Evolutionary conservation across 2,888 invertebrate genomes (phyloP), one percentile per base, ranked within the genome.

Genomic region (Rugalucina vietnamica): DNA sequence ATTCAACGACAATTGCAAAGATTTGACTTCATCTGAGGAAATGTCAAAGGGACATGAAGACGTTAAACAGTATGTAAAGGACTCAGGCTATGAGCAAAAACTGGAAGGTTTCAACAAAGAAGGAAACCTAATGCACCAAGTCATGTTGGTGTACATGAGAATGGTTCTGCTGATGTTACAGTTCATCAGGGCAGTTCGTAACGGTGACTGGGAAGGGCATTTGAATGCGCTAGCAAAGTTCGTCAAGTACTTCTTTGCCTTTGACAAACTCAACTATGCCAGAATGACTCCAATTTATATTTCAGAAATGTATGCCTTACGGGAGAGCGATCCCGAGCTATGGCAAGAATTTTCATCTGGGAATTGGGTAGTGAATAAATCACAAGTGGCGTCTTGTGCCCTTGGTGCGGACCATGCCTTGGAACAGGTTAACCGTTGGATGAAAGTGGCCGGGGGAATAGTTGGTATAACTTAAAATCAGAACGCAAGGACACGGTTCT

Each of bases 311-410:
- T 29, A 24, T 14, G 21, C 73, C 21, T 14, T 69, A 12, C 8
- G 65, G 69, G 34, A 73, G n/a, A 29, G 5, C 2, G 65, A 70
- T 18, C 69, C 75, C 18, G 49, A 50, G 10, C 34, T 75, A 5
- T 80, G 70, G 50, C 21, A 60, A 14, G 50, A 75, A 57, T 74
- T 80, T 39, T 49, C 18, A 14, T n/a, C n/a, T 21, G 80, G 75
- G 39, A 80, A 74, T 34, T 80, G 65, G 74, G 54, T 80, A 1
- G 80, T 80, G 49, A 79, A 79, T 37, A 79, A 39, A 37, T 72
- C 71, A 24, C 29, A 21, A 18, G 39, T 73, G 8, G 73, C 75
- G 18, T 71, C 43, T 60, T 60, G 74, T 79, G 79, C 79, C n/a
- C 74, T 75, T 8, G 74, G 79, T 4, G 74, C 79, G 4, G 79